Evolutionary conservation across 2,888 invertebrate species (phyloP).

Genomic region (Phortica magna): DNA sequence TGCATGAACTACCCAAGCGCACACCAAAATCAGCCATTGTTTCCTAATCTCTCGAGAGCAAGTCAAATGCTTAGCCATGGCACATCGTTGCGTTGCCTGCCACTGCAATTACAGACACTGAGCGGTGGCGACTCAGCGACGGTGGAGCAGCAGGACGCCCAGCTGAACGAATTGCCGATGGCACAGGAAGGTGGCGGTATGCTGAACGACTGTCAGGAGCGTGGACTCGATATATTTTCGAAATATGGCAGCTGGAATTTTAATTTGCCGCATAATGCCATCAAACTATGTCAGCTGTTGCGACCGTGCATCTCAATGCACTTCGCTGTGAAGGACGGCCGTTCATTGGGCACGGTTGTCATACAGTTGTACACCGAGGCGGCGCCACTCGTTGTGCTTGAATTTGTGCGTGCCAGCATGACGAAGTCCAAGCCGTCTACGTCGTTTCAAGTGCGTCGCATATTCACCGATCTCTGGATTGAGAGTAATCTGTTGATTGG

Average conservation of each 20-base stretch:
- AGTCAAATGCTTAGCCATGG: too few relatives aligned
- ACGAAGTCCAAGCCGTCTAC: slow-evolving; percentile 35
- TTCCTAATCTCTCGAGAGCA: too few relatives aligned
- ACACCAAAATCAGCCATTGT: too few relatives aligned
- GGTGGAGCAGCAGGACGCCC: too few relatives aligned
- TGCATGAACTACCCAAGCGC: too few relatives aligned
- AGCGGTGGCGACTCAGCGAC: too few relatives aligned
- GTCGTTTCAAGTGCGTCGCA: slow-evolving; percentile 51
- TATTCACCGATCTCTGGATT: slow-evolving; percentile 65
- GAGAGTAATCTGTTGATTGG: slow-evolving; percentile 53
- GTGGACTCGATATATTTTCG: neutral
- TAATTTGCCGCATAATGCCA: slow-evolving; percentile 33
- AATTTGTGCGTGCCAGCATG: slow-evolving; percentile 59
- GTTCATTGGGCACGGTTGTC: slow-evolving; percentile 57
- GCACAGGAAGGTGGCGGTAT: neutral
- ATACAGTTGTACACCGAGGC: slow-evolving; percentile 66
- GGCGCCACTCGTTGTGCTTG: slow-evolving; percentile 63
- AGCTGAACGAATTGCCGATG: too few relatives aligned
- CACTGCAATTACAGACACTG: too few relatives aligned
- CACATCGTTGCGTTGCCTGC: too few relatives aligned
- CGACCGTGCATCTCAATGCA: slow-evolving; percentile 64
- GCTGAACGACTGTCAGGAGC: neutral
- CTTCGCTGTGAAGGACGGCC: slow-evolving; percentile 55
- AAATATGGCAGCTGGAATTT: slow-evolving; percentile 47
- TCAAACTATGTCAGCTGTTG: slow-evolving; percentile 44